phyloP scores from a whole-genome alignment of 2,888 invertebrate genomes.

The Mactromeris polynyma region DNA sequence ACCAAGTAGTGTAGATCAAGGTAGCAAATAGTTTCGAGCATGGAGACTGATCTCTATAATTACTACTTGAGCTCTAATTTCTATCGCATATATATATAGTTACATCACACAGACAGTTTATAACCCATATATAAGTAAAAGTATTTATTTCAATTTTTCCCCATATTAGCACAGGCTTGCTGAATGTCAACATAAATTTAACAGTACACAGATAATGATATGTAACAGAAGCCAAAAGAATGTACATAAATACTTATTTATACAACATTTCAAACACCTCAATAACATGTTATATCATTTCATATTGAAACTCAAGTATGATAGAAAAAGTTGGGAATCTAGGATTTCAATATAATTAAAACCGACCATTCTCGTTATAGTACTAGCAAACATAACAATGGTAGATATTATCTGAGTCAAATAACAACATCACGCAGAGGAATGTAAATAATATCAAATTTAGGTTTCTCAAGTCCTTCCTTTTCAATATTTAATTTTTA shows the following conservation, averaged over 20 bases:
- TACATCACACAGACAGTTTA: not conserved
- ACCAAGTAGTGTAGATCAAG: too few species aligned
- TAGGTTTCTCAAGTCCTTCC: too few species aligned
- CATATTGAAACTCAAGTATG: slow-evolving; percentile 15
- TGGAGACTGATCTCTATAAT: too few species aligned
- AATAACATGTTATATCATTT: slow-evolving; percentile 39
- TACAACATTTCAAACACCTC: not conserved
- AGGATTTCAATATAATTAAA: not conserved
- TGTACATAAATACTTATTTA: slow-evolving; percentile 38
- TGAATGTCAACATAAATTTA: slow-evolving; percentile 33
- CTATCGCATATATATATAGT: not conserved
- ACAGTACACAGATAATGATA: slow-evolving; percentile 19
- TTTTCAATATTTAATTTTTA: too few species aligned
- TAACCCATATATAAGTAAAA: not conserved
- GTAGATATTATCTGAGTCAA: not conserved
- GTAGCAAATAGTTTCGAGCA: too few species aligned
- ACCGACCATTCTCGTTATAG: not conserved
- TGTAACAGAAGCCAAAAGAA: slow-evolving; percentile 39
- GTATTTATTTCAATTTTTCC: not conserved
- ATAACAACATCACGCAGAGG: not conserved
- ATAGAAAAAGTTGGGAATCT: not conserved
- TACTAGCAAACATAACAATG: not conserved
- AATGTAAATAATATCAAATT: not conserved
- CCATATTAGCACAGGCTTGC: not conserved
- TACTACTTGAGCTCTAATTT: not conserved